A percentile compares a stretch with the other conserved stretches of the same genome.
Evolutionary conservation across 2,113 vertebrate genomes (phyloP).

Genomic region (Amblyornis subalaris): DNA sequence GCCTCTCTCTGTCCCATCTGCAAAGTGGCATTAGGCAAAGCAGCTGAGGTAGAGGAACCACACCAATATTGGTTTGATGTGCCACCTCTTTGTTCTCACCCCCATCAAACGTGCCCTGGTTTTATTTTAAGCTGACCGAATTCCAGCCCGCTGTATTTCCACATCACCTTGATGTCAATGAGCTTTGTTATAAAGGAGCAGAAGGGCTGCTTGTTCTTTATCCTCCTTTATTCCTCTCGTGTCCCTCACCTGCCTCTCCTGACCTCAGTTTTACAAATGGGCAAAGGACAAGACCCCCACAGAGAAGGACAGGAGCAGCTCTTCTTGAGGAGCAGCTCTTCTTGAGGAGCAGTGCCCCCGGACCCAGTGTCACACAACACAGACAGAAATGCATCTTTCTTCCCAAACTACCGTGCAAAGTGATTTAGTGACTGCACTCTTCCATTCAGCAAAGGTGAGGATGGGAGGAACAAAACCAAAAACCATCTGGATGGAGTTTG

Average conservation of each 20-base stretch:
- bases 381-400: neutral
- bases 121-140: neutral
- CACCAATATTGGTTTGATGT: neutral
- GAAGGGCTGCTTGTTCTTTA: neutral
- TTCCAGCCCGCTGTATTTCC: neutral
- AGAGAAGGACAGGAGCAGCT: neutral
- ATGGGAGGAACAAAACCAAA: neutral
- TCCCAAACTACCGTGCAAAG: neutral
- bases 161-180: neutral
- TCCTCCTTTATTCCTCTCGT: neutral
- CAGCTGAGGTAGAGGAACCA: neutral
- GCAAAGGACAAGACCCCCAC: neutral
- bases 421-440: neutral
- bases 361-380: neutral
- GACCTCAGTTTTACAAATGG: neutral
- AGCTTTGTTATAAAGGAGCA: neutral
- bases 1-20: neutral
- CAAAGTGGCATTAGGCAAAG: neutral
- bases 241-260: neutral
- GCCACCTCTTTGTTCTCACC: neutral
- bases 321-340: neutral
- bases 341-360: neutral
- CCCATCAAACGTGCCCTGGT: neutral
- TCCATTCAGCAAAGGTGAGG: neutral
- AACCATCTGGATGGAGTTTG: neutral